Evolutionary conservation across 2,888 invertebrate species (phyloP).

Genomic region (Tridacna gigas): DNA sequence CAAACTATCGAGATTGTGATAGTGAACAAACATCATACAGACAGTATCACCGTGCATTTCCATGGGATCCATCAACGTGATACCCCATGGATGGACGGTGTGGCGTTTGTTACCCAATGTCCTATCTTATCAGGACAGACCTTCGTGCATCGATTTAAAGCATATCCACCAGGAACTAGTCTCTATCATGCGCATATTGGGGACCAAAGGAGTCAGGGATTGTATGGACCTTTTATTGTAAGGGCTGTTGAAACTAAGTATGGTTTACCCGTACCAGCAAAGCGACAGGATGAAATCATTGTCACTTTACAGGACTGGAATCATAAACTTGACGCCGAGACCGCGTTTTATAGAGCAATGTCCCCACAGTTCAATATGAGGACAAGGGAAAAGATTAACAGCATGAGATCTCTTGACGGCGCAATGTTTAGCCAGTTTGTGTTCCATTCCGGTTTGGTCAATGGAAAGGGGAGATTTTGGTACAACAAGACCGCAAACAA

Average conservation of each 20-base stretch:
- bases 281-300: constrained; percentile 46
- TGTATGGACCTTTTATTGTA: constrained; percentile 69
- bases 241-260: not conserved
- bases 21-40: constrained; percentile 61
- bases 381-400: constrained; percentile 14
- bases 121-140: constrained; percentile 70
- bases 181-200: constrained; percentile 74
- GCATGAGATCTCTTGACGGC: constrained; percentile 50
- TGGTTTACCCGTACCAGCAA: no score
- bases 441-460: constrained; percentile 67
- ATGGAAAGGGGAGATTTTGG: constrained; percentile 72
- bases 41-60: constrained; percentile 71
- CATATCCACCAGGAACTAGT: constrained; percentile 64
- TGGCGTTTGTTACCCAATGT: constrained; percentile 73
- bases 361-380: constrained; percentile 59
- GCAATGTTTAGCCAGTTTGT: constrained; percentile 52
- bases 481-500: constrained; percentile 51
- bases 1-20: constrained; percentile 62
- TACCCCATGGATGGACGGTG: constrained; percentile 75
- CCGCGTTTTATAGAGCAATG: constrained; percentile 54
- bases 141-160: constrained; percentile 71
- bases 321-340: constrained; percentile 67
- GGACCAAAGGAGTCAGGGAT: constrained; percentile 69
- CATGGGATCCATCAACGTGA: constrained; percentile 72
- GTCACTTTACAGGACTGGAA: constrained; percentile 72